Evolutionary conservation across 2,113 vertebrate species (phyloP), one percentile per base, ranked within the genome.

Genomic region (Microcebus lehilahytsara): DNA sequence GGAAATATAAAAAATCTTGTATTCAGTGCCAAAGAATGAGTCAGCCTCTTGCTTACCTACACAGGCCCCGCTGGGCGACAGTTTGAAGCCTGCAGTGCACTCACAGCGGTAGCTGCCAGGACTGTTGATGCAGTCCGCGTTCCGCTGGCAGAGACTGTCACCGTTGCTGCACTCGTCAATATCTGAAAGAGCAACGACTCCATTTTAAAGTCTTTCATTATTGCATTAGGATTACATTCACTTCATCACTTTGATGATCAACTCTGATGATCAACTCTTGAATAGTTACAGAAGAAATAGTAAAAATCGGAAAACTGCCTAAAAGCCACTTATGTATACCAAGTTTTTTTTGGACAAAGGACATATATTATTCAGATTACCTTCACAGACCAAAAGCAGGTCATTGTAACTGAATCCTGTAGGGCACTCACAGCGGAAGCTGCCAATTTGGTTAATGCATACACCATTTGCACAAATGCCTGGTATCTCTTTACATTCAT

Each of bases 381-480:
- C 99, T 99, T 99, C 99, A 87, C 99, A 99, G 97, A 99, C 97
- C 87, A 99, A 97, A 60, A 99, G 98, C 51, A 99, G 98, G 97
- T 99, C 99, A 78, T 99, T 99, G 98, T 99, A 99, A 96, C 98
- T 99, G 98, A 99, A 99, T 91, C 99, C 99, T 64, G 99, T 99
- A 12, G 99, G 99, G 84, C 99, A 99, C 94, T 99, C 99, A 58
- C 99, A 99, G 92, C 98, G 99, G 98, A 99, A 99, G 94, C 99
- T 99, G 96, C 99, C 99, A 30, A 99, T 98, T 96, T 99, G 99
- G 98, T 99, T 99, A 95, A 99, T 99, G 97, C 99, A 99, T 89
- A 99, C 98, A 14, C 99, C 99, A 14, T 99, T 99, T 88, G 99
- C 98, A 97, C 99, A 99, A 85, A 99, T 99, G 67, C 99, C 99